A percentile compares a stretch with the other conserved stretches of the same genome.
These are phyloP conservation scores for Phyllotreta striolata DNA, from an alignment of 2,888 invertebrate species.

Conservation along the genomic window DNA sequence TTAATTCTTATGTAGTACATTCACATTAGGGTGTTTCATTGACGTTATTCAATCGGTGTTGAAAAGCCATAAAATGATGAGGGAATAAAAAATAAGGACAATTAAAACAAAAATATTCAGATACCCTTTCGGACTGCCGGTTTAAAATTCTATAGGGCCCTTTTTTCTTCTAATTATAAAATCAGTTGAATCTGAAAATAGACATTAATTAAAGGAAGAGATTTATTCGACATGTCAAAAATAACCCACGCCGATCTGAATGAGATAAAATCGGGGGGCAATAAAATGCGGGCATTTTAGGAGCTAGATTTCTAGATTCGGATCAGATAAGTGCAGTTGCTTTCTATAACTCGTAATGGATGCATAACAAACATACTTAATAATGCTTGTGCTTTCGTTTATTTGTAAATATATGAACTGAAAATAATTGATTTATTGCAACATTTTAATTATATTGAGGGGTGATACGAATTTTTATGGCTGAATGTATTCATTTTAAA, in stretches of 20 bases:
- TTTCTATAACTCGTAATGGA: conserved; percentile 52
- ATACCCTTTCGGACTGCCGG: no score
- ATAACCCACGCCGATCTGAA: conserved; percentile 60
- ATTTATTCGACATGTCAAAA: conserved; percentile 60
- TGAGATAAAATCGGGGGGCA: conserved; percentile 59
- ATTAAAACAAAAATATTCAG: no score
- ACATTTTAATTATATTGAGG: no score
- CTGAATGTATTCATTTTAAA: no score
- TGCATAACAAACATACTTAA: conserved; percentile 51
- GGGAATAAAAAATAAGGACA: no score
- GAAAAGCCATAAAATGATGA: no score
- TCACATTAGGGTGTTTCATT: no score
- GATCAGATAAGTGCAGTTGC: conserved; percentile 45
- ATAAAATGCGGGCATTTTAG: conserved; percentile 61
- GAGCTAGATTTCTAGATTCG: conserved; percentile 43
- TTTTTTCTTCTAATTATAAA: conserved; percentile 52
- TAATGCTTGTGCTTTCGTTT: conserved; percentile 48
- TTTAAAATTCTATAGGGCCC: conserved; percentile 22
- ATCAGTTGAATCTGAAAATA: conserved; percentile 52
- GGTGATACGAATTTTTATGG: no score
- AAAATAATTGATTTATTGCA: conserved; percentile 15
- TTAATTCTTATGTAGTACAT: no score
- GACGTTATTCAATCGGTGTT: no score
- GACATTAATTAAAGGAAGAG: conserved; percentile 60
- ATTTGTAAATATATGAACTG: conserved; percentile 15